A percentile compares a stretch with the other conserved stretches of the same genome.
These are phyloP conservation scores for Mugil cephalus DNA, from an alignment of 2,113 vertebrate genomes.

Conservation along the genomic window DNA sequence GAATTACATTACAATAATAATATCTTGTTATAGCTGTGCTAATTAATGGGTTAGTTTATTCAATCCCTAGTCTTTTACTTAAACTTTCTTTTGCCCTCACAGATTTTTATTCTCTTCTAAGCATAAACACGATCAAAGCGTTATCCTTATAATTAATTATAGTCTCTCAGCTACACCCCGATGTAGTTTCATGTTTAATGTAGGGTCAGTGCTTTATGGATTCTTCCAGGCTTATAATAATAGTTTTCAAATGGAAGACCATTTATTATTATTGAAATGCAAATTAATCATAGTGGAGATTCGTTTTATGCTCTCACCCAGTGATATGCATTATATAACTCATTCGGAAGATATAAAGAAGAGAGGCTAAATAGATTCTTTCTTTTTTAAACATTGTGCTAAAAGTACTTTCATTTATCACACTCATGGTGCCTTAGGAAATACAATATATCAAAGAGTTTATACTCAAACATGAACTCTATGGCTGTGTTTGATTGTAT, in stretches of 20 bases:
- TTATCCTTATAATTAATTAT: conserved; percentile 60
- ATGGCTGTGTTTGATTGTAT: conserved; percentile 42
- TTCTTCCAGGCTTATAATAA: conserved; percentile 26
- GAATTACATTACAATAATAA: conserved; percentile 71
- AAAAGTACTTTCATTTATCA: conserved; percentile 24
- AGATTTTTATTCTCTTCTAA: conserved; percentile 59
- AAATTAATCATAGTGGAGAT: background rate
- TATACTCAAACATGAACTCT: conserved; percentile 25
- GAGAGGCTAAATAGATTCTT: conserved; percentile 24
- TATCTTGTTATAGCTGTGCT: conserved; percentile 56
- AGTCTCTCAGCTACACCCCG: conserved; percentile 40
- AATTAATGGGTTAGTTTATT: conserved; percentile 67
- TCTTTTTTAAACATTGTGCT: conserved; percentile 19
- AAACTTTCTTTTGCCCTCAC: conserved; percentile 37
- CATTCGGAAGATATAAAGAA: background rate
- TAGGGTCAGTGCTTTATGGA: conserved; percentile 41
- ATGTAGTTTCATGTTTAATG: conserved; percentile 56
- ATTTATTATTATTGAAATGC: background rate
- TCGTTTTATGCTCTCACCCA: background rate
- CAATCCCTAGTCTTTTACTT: conserved; percentile 52
- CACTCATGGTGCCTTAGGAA: background rate
- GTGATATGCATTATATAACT: background rate
- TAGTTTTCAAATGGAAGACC: conserved; percentile 7
- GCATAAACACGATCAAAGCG: conserved; percentile 71
- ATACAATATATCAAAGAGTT: conserved; percentile 20